Conservation (phyloP, 2,113 vertebrate genomes). For the Nyctibius bracteatus region DNA sequence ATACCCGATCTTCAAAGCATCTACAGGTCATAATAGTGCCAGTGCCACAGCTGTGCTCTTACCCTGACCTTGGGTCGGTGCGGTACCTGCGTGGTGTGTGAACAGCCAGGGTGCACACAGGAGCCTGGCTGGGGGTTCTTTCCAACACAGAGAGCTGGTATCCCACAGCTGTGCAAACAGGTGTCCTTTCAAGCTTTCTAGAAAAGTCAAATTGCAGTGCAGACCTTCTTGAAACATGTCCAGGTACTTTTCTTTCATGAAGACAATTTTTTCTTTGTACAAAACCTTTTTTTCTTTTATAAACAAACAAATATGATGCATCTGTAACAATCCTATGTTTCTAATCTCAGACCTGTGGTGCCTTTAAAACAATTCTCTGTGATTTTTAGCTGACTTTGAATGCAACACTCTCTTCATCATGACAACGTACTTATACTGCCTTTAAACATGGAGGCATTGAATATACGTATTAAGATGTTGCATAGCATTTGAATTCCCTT, state of each 20-base stretch:
- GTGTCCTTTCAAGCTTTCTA: too few species aligned
- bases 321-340: not conserved
- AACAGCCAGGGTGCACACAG: not conserved
- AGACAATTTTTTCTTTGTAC: not conserved
- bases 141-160: not conserved
- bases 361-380: not conserved
- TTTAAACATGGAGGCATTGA: not conserved
- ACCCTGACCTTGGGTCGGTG: not conserved
- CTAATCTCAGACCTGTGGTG: not conserved
- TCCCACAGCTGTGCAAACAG: conserved; percentile 26
- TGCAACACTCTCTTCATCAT: not conserved
- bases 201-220: too few species aligned
- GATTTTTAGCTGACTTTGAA: not conserved
- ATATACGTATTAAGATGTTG: fast-evolving
- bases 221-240: not conserved
- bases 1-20: not conserved
- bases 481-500: not conserved
- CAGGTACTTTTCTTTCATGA: not conserved
- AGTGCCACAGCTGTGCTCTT: not conserved
- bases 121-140: not conserved
- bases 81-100: fast-evolving
- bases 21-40: not conserved
- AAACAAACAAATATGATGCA: not conserved
- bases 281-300: not conserved
- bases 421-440: not conserved